phyloP scores from a whole-genome alignment of 1,140 invertebrate genomes.

The Platyura marginata region DNA sequence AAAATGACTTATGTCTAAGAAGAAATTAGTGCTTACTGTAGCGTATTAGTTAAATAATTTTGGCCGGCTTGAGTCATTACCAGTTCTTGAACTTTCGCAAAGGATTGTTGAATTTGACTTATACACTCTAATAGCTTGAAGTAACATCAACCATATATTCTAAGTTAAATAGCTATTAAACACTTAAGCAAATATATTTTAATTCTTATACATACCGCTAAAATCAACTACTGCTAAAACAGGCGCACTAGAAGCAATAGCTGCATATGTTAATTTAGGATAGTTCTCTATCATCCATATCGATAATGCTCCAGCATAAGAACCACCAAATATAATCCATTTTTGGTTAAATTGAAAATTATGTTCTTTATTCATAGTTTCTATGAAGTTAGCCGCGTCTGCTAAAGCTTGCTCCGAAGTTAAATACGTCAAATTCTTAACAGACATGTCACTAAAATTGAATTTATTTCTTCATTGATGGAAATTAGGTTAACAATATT shows the following conservation, averaged over 20 bases:
- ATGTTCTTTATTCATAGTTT: constrained; percentile 41
- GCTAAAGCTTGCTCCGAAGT: constrained; percentile 75
- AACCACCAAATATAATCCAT: constrained; percentile 86
- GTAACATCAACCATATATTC: constrained; percentile 62
- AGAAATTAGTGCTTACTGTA: constrained; percentile 35
- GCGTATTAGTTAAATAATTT: constrained; percentile 40
- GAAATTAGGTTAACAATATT: not conserved
- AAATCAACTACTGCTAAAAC: constrained; percentile 74
- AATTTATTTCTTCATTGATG: not conserved
- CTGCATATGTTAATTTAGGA: constrained; percentile 67
- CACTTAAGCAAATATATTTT: no score
- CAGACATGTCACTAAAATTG: constrained; percentile 20
- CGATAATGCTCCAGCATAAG: constrained; percentile 80
- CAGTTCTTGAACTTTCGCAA: constrained; percentile 40
- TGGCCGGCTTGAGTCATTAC: constrained; percentile 36
- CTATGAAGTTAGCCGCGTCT: constrained; percentile 68
- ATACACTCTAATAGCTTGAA: constrained; percentile 40
- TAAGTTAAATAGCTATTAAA: constrained; percentile 30
- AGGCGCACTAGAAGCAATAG: constrained; percentile 79
- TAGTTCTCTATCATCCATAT: constrained; percentile 83
- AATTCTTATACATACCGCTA: constrained; percentile 39
- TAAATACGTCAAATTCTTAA: constrained; percentile 59
- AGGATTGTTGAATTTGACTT: constrained; percentile 38
- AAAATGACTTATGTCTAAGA: no score
- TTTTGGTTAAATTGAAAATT: constrained; percentile 43